Evolutionary conservation across 2,888 invertebrate species (phyloP).

Genomic region (Nudaria mundana): DNA sequence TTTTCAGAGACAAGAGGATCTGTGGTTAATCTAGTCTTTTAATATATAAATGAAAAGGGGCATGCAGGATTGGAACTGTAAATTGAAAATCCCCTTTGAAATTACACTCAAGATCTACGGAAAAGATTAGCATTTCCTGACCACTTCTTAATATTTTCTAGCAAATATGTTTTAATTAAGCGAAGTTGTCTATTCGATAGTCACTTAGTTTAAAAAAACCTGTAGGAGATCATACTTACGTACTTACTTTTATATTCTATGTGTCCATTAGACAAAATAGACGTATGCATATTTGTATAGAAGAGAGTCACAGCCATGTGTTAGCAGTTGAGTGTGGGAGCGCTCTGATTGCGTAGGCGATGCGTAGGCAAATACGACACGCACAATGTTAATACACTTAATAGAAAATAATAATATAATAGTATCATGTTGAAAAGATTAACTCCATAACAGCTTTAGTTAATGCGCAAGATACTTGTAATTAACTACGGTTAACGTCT

Average conservation of each 20-base stretch:
- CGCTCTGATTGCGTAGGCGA: slow-evolving; percentile 24
- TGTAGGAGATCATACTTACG: neutral
- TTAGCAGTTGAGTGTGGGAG: slow-evolving; percentile 22
- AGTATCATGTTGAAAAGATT: slow-evolving; percentile 4
- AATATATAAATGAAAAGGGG: too few species aligned
- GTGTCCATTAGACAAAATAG: too few species aligned
- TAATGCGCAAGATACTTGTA: neutral
- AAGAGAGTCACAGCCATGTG: too few species aligned
- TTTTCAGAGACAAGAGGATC: too few species aligned
- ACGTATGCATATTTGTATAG: slow-evolving; percentile 3
- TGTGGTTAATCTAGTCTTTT: too few species aligned
- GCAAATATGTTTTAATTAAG: too few species aligned
- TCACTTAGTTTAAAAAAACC: neutral
- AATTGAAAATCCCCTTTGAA: too few species aligned
- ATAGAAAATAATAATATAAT: slow-evolving; percentile 15
- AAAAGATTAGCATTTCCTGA: too few species aligned
- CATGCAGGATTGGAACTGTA: too few species aligned
- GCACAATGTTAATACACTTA: slow-evolving; percentile 13
- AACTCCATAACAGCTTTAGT: neutral
- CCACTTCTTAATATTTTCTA: too few species aligned
- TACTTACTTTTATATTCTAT: neutral
- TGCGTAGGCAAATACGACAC: slow-evolving; percentile 20
- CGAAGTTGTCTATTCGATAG: neutral
- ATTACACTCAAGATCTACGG: too few species aligned
- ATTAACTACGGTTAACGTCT: neutral